These are phyloP conservation scores for Drosophila littoralis DNA, from an alignment of 1,140 invertebrate species.

Conservation along the genomic window DNA sequence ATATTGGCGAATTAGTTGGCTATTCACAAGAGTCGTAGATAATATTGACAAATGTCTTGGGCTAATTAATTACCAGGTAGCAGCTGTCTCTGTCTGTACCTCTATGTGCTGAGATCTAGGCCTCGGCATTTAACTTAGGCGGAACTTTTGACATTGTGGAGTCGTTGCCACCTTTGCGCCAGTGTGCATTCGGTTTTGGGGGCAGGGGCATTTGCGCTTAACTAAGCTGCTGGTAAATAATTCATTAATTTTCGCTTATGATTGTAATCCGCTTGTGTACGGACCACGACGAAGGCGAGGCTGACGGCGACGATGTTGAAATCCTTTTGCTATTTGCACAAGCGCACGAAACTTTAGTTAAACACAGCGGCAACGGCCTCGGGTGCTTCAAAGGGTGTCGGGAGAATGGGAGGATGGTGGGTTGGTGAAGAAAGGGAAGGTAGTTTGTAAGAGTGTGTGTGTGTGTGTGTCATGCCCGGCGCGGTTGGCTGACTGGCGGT, in stretches of 20 bases:
- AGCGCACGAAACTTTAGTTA: conserved; percentile 73
- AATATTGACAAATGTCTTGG: conserved; percentile 68
- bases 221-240: conserved; percentile 68
- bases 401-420: too few species aligned
- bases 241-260: conserved; percentile 74
- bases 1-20: conserved; percentile 36
- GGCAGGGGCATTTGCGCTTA: conserved; percentile 32
- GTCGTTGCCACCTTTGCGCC: conserved; percentile 8
- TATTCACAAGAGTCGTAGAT: conserved; percentile 54
- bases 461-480: conserved; percentile 22
- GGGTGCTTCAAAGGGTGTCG: conserved; percentile 30
- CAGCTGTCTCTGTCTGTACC: conserved; percentile 19
- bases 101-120: conserved; percentile 2
- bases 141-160: conserved; percentile 56
- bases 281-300: conserved; percentile 35
- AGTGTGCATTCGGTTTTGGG: conserved; percentile 10
- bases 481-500: conserved; percentile 33
- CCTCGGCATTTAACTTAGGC: conserved; percentile 53
- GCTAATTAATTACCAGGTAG: conserved; percentile 66
- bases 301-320: conserved; percentile 50
- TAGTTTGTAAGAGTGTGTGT: neutral
- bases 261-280: conserved; percentile 65
- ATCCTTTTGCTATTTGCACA: conserved; percentile 71
- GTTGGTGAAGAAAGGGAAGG: neutral
- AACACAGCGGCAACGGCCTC: conserved; percentile 58